Percentiles rank a stretch among this genome's conserved stretches.
Evolutionary conservation across 64 coral and sea anemone species (phyloP).

Genomic region (Orbicella faveolata): DNA sequence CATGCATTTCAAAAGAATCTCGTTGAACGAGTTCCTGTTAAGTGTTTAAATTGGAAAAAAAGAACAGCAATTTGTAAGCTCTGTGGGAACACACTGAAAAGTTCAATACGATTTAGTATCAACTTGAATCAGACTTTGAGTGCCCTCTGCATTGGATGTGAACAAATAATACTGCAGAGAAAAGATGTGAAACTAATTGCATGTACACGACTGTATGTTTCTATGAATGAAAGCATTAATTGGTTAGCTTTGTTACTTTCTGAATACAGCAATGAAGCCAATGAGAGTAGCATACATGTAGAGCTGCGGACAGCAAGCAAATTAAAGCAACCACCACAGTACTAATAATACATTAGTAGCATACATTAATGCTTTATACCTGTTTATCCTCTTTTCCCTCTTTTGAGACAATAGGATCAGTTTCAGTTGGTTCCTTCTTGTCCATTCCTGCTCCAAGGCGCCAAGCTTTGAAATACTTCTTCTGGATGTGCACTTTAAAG

Average conservation of each 20-base stretch:
- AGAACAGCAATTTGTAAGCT: background rate
- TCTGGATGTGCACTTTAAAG: constrained; percentile 66
- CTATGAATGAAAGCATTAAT: background rate
- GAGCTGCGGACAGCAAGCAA: background rate
- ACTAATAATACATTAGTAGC: background rate
- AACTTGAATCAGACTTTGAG: background rate
- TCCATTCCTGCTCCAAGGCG: constrained; percentile 84
- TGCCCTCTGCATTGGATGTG: no score
- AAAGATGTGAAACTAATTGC: no score
- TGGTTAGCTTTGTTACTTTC: background rate
- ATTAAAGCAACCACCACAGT: no score
- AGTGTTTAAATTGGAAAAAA: constrained; percentile 1
- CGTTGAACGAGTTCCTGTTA: constrained; percentile 48
- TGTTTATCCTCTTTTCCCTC: constrained; percentile 34
- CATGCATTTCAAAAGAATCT: constrained; percentile 65
- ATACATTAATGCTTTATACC: background rate
- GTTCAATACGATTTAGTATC: background rate
- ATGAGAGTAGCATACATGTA: background rate
- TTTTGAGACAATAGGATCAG: constrained; percentile 71
- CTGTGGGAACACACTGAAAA: background rate
- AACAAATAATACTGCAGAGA: no score
- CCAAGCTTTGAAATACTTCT: constrained; percentile 97
- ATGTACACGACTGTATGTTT: background rate
- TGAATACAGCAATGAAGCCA: background rate
- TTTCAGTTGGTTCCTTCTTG: constrained; percentile 65